Conservation (phyloP, 2,113 vertebrate species). For the Chaetops frenatus region DNA sequence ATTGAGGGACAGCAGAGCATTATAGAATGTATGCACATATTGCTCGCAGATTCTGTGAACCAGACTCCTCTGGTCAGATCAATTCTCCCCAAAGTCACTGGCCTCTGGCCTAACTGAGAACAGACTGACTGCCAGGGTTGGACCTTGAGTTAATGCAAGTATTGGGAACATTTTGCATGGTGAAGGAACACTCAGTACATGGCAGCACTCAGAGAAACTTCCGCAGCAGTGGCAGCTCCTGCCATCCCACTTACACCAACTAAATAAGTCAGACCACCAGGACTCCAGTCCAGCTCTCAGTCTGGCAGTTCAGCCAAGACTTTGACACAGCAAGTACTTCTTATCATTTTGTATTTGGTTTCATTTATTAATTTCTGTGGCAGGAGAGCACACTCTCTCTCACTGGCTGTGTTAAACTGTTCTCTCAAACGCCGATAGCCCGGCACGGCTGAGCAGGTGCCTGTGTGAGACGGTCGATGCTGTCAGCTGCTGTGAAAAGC, state of each 20-base stretch:
- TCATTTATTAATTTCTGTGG: background rate
- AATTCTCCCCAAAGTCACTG: background rate
- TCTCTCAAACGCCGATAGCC: background rate
- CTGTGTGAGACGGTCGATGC: fast-evolving
- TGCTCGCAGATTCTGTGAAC: background rate
- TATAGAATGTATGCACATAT: background rate
- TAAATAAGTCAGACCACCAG: background rate
- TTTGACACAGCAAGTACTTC: background rate
- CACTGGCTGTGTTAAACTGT: background rate
- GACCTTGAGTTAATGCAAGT: background rate
- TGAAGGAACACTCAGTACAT: background rate
- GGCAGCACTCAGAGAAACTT: background rate
- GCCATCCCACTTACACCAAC: background rate
- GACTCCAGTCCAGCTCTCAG: background rate
- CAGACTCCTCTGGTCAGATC: background rate
- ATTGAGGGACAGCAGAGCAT: background rate
- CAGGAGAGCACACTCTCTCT: background rate
- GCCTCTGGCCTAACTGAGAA: background rate
- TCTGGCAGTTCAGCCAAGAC: background rate
- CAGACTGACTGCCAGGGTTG: background rate
- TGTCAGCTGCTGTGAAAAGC: background rate
- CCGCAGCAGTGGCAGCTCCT: background rate
- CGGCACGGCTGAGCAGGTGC: background rate
- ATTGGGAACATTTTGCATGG: background rate
- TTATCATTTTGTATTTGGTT: background rate